Evolutionary conservation across 2,888 invertebrate species (phyloP).

Genomic region (Spisula subtruncata): DNA sequence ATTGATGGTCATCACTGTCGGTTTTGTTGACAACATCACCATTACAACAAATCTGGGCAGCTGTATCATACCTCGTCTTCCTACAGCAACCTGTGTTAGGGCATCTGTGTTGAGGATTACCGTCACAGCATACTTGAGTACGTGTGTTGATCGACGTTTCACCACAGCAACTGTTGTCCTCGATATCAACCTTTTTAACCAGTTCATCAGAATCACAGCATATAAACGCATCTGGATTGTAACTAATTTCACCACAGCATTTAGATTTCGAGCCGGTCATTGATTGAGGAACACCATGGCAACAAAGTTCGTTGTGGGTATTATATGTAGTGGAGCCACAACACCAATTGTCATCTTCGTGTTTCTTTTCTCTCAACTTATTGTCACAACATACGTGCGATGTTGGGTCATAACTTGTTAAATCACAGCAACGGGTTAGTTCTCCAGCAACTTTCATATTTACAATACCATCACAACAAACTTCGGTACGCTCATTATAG

Average conservation of each 20-base stretch:
- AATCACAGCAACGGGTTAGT: constrained; percentile 55
- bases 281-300: constrained; percentile 46
- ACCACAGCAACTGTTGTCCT: constrained; percentile 57
- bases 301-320: constrained; percentile 56
- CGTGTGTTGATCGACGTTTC: constrained; percentile 49
- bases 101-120: constrained; percentile 24
- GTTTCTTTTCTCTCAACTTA: constrained; percentile 25
- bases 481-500: constrained; percentile 47
- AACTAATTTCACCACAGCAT: constrained; percentile 61
- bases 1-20: constrained; percentile 47
- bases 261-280: constrained; percentile 19
- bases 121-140: constrained; percentile 56
- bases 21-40: constrained; percentile 48
- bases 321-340: constrained; percentile 52
- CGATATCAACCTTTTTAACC: constrained; percentile 20
- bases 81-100: constrained; percentile 41
- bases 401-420: constrained; percentile 47
- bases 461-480: constrained; percentile 57
- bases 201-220: constrained; percentile 56
- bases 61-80: constrained; percentile 38
- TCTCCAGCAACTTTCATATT: constrained; percentile 27
- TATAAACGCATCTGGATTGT: constrained; percentile 35
- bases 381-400: constrained; percentile 54
- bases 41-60: constrained; percentile 55
- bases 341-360: constrained; percentile 53